Conservation (phyloP, 1,140 invertebrate genomes). For the Maconellicoccus hirsutus region DNA sequence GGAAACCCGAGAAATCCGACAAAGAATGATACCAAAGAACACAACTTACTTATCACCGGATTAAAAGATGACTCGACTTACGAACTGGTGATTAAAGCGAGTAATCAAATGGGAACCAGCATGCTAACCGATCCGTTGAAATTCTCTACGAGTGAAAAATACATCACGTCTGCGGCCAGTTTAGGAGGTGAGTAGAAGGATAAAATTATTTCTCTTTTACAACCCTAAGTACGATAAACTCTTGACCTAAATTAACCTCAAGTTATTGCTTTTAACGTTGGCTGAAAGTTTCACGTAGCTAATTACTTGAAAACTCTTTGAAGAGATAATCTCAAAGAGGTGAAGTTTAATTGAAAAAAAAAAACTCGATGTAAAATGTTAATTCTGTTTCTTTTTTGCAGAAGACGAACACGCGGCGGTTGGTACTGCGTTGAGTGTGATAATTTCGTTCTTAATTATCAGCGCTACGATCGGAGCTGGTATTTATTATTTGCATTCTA, state of each 20-base stretch:
- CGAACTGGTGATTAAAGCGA: constrained; percentile 67
- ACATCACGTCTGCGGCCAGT: constrained; percentile 48
- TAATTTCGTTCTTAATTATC: constrained; percentile 51
- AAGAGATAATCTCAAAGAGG: too few species aligned
- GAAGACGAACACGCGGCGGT: constrained; percentile 35
- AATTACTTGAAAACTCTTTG: too few species aligned
- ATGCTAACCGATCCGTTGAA: constrained; percentile 54
- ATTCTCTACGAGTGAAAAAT: constrained; percentile 55
- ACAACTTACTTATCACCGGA: constrained; percentile 50
- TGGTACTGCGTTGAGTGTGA: constrained; percentile 50
- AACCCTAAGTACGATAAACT: too few species aligned
- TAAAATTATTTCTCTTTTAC: too few species aligned
- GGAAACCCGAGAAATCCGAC: constrained; percentile 38
- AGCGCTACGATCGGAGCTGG: constrained; percentile 46
- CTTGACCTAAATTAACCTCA: too few species aligned
- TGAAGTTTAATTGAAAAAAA: too few species aligned
- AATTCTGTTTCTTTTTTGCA: not conserved
- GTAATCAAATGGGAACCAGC: constrained; percentile 64
- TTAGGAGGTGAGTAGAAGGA: constrained; percentile 36
- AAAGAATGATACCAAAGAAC: constrained; percentile 59
- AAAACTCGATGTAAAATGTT: too few species aligned
- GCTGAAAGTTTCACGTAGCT: too few species aligned
- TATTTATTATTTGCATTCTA: constrained; percentile 52
- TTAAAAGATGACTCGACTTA: constrained; percentile 58
- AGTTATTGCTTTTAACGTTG: too few species aligned